These are phyloP conservation scores for Upupa epops DNA, from an alignment of 2,113 vertebrate species.

Conservation along the genomic window DNA sequence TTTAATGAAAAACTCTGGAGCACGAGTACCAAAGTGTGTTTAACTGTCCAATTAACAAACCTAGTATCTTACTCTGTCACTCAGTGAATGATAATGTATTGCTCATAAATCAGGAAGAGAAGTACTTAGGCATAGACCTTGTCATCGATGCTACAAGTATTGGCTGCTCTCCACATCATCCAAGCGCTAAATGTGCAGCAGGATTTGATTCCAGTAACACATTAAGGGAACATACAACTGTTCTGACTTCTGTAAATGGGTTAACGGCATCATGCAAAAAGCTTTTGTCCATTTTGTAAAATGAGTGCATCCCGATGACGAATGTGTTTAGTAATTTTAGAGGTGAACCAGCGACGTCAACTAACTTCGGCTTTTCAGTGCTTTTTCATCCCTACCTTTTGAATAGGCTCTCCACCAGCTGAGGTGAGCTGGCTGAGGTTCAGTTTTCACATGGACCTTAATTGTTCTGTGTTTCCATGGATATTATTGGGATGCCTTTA, in stretches of 20 bases:
- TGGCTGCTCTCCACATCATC: constrained; percentile 66
- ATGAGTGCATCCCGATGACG: constrained; percentile 6
- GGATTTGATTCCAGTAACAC: constrained; percentile 76
- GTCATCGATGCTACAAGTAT: constrained; percentile 63
- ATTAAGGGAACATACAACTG: constrained; percentile 70
- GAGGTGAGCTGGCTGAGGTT: background rate
- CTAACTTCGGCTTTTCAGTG: background rate
- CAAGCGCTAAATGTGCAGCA: constrained; percentile 51
- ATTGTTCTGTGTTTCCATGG: background rate
- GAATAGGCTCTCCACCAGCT: background rate
- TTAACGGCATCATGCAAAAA: constrained; percentile 51
- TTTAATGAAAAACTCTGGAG: constrained; percentile 49
- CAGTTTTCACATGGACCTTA: background rate
- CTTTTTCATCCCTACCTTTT: background rate
- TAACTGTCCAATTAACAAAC: constrained; percentile 69
- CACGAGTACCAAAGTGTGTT: constrained; percentile 38
- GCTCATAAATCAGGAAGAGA: constrained; percentile 72
- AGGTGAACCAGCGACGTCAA: constrained; percentile 40
- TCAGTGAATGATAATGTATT: constrained; percentile 63
- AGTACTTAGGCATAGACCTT: constrained; percentile 70
- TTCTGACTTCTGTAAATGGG: constrained; percentile 63
- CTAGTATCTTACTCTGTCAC: constrained; percentile 43
- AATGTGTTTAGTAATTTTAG: constrained; percentile 40
- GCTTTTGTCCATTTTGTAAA: constrained; percentile 62
- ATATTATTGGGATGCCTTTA: background rate